These are phyloP conservation scores for Penaeus japonicus DNA, from an alignment of 1,140 invertebrate species.

Conservation along the genomic window DNA sequence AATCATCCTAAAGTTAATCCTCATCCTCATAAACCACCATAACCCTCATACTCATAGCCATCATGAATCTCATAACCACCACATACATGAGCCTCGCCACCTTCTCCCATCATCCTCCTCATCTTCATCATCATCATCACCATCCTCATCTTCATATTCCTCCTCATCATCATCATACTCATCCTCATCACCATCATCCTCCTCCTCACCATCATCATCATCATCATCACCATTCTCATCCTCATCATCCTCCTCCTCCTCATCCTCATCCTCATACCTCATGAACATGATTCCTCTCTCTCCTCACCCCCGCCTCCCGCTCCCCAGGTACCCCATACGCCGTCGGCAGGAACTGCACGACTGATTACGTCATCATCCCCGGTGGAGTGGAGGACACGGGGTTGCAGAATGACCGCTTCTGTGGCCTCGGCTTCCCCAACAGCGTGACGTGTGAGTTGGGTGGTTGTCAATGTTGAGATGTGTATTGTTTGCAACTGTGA, in stretches of 20 bases:
- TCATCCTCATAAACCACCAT: too few relatives aligned
- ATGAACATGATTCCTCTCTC: neutral
- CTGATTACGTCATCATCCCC: constrained; percentile 79
- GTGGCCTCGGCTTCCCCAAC: constrained; percentile 74
- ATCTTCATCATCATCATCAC: too few relatives aligned
- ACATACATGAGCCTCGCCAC: too few relatives aligned
- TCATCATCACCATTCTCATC: too few relatives aligned
- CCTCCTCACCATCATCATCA: too few relatives aligned
- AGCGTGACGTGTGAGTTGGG: constrained; percentile 69
- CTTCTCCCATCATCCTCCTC: too few relatives aligned
- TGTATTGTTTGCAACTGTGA: constrained; percentile 25
- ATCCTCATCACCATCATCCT: too few relatives aligned
- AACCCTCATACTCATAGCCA: too few relatives aligned
- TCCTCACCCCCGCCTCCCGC: neutral
- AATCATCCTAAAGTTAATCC: too few relatives aligned
- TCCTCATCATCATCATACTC: neutral
- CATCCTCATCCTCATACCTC: neutral
- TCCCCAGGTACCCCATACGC: constrained; percentile 65
- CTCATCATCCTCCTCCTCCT: too few relatives aligned
- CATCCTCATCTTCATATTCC: too few relatives aligned
- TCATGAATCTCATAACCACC: too few relatives aligned
- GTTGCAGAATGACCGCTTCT: constrained; percentile 73
- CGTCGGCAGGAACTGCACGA: constrained; percentile 70
- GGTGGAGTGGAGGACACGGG: constrained; percentile 62
- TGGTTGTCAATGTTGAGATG: constrained; percentile 2